Evolutionary conservation across 2,888 invertebrate species (phyloP).

Genomic region (Drosophila nigricruria): DNA sequence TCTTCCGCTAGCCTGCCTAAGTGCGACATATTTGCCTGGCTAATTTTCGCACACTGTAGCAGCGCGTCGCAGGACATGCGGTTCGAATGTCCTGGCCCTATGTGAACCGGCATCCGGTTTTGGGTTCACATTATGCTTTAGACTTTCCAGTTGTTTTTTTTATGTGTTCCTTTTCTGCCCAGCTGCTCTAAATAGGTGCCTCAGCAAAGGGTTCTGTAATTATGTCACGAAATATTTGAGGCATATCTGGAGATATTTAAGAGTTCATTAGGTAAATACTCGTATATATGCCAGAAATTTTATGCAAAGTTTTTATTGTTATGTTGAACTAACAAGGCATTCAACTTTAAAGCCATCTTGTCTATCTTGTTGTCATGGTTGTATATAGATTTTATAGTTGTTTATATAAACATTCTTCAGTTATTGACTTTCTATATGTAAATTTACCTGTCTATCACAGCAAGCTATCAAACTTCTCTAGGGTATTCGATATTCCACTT

Average conservation of each 20-base stretch:
- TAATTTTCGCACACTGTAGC: conserved; percentile 61
- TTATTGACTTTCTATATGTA: not conserved
- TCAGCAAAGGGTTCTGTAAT: conserved; percentile 2
- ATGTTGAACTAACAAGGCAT: not conserved
- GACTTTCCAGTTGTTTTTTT: too few species aligned
- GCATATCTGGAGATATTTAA: not conserved
- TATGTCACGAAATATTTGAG: conserved; percentile 9
- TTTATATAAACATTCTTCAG: not conserved
- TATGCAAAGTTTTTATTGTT: not conserved
- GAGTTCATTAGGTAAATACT: not conserved
- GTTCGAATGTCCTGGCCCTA: conserved; percentile 55
- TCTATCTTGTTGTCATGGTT: too few species aligned
- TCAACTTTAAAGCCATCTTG: not conserved
- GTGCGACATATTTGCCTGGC: conserved; percentile 80
- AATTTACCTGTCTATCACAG: too few species aligned
- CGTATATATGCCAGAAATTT: not conserved
- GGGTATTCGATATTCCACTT: not conserved
- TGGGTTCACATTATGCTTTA: conserved; percentile 20
- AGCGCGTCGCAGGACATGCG: conserved; percentile 61
- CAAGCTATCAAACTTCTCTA: not conserved
- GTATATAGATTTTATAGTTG: not conserved
- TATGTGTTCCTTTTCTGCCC: not conserved
- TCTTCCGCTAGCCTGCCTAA: conserved; percentile 73
- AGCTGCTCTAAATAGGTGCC: not conserved
- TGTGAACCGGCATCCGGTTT: conserved; percentile 23